Conservation (phyloP, 2,888 invertebrate genomes). For the Brachyptera putata region DNA sequence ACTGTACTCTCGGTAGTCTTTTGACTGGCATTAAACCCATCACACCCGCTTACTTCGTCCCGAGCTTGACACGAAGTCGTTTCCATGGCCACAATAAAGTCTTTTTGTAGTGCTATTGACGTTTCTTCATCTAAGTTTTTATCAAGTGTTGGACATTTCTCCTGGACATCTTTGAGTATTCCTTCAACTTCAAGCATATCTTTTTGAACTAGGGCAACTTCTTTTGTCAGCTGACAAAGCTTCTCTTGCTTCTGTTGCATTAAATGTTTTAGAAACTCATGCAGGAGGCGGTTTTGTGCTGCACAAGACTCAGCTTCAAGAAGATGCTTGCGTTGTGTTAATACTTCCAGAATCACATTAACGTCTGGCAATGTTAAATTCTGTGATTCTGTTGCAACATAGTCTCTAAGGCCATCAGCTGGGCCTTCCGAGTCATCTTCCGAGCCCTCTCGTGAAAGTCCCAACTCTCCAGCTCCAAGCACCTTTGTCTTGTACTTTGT, state of each 20-base stretch:
- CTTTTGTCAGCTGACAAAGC: conserved; percentile 59
- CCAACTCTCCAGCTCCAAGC: conserved; percentile 47
- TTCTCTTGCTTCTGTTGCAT: conserved; percentile 66
- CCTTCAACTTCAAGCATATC: conserved; percentile 69
- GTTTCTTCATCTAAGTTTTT: conserved; percentile 40
- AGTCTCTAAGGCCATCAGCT: conserved; percentile 56
- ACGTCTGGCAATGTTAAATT: conserved; percentile 73
- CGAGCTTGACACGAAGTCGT: conserved; percentile 23
- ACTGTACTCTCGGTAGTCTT: conserved; percentile 38
- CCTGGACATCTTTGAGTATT: conserved; percentile 56
- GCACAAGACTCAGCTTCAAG: conserved; percentile 76
- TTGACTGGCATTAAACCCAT: conserved; percentile 38
- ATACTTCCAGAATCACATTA: conserved; percentile 73
- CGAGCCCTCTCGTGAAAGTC: conserved; percentile 41
- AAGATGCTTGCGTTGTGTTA: conserved; percentile 72
- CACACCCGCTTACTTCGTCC: conserved; percentile 33
- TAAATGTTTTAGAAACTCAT: conserved; percentile 78
- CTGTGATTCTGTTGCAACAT: conserved; percentile 62
- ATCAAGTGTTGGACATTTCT: conserved; percentile 54
- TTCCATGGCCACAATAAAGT: conserved; percentile 10
- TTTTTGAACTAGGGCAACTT: conserved; percentile 68
- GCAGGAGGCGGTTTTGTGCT: conserved; percentile 74
- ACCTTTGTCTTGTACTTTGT: conserved; percentile 61
- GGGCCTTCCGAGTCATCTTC: conserved; percentile 39
- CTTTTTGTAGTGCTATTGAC: conserved; percentile 9